Percentiles rank a stretch among this genome's conserved stretches.
Conservation (phyloP, 2,888 invertebrate genomes). For the Rhagophthalmus giganteus region DNA sequence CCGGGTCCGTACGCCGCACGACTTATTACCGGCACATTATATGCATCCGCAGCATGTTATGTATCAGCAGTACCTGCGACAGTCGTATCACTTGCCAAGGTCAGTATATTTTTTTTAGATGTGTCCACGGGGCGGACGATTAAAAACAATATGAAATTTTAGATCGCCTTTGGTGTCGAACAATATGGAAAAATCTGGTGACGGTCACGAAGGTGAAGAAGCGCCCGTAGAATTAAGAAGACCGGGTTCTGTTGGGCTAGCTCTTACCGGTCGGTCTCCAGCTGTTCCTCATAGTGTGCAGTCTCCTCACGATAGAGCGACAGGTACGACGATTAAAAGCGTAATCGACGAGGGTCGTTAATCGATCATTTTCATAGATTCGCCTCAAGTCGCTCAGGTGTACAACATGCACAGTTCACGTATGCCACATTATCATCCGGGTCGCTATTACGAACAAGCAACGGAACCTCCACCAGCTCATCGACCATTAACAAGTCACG, state of each 20-base stretch:
- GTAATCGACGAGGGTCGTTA: no score
- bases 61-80: constrained; percentile 62
- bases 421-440: constrained; percentile 54
- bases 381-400: constrained; percentile 71
- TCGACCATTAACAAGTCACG: constrained; percentile 54
- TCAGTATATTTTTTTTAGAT: no score
- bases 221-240: constrained; percentile 65
- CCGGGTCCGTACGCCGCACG: constrained; percentile 49
- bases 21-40: constrained; percentile 59
- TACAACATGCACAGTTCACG: constrained; percentile 57
- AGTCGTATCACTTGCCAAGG: constrained; percentile 51
- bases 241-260: constrained; percentile 58
- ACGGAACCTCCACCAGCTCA: constrained; percentile 67
- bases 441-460: constrained; percentile 62
- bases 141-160: no score
- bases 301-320: constrained; percentile 70
- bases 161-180: constrained; percentile 62
- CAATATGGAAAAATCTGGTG: constrained; percentile 65
- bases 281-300: constrained; percentile 70
- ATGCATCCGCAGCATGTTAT: constrained; percentile 59
- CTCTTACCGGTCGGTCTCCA: constrained; percentile 57
- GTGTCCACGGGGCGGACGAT: no score
- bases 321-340: constrained; percentile 57
- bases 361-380: no score
- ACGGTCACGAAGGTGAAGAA: constrained; percentile 56